These are phyloP conservation scores for Ochlodes sylvanus DNA, from an alignment of 2,888 invertebrate genomes.

Conservation along the genomic window DNA sequence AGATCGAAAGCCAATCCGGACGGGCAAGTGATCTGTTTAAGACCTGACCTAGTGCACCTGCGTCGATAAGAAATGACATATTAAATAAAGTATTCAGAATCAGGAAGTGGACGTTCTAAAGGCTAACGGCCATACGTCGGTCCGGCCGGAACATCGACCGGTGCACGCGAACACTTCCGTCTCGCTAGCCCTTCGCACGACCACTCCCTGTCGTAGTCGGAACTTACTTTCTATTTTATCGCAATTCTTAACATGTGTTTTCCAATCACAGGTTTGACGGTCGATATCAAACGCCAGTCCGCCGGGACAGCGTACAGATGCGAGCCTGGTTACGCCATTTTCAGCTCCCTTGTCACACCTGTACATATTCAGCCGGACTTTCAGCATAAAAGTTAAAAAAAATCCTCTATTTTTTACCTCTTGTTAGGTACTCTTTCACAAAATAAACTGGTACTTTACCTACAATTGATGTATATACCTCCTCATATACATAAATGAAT, in stretches of 20 bases:
- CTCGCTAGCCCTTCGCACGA: conserved; percentile 71
- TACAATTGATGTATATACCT: no score
- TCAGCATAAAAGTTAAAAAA: conserved; percentile 50
- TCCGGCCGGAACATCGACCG: conserved; percentile 46
- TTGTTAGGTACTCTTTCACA: no score
- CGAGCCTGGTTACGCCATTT: conserved; percentile 94
- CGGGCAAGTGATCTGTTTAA: conserved; percentile 98
- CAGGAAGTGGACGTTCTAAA: conserved; percentile 77
- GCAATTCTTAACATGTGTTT: conserved; percentile 98
- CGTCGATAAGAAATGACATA: conserved; percentile 84
- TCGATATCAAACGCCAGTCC: conserved; percentile 97
- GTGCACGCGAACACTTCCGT: conserved; percentile 50
- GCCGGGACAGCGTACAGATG: conserved; percentile 94
- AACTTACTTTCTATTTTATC: conserved; percentile 97
- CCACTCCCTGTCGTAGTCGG: conserved; percentile 71
- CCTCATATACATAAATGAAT: no score
- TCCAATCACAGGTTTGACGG: conserved; percentile 98
- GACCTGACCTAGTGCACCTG: conserved; percentile 97
- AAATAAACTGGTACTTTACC: no score
- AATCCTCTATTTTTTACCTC: not conserved
- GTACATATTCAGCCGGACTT: conserved; percentile 76
- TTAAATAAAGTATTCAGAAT: conserved; percentile 69
- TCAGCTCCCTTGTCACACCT: conserved; percentile 97
- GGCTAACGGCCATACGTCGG: conserved; percentile 57
- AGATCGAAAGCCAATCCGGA: conserved; percentile 98